Base-by-base conservation (phyloP, 2,113 vertebrate species). In the Tetrao urogallus region DNA sequence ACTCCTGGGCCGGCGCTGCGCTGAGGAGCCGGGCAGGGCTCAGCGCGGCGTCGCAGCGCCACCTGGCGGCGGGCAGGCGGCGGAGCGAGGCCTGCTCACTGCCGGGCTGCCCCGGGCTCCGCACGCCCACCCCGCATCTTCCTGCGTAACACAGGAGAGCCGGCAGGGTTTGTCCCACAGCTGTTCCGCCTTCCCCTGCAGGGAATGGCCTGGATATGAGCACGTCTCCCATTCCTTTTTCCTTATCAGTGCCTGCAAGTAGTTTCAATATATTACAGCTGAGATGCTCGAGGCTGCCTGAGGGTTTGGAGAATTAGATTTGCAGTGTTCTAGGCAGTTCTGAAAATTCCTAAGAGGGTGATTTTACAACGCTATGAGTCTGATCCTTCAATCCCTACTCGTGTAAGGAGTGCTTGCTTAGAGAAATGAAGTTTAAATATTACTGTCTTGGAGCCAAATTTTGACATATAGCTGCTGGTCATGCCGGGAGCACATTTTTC, bases 391-490 rank as follows among this genome's bases (percentile, higher is more conserved):
- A 95, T 94, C 82, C 86, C 80, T 90, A 74, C 92, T 84, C 67
- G 69, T 88, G 92, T 88, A 89, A 94, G 95, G 67, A 96, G 89
- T 4, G 21, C 94, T 91, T 93, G 91, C 89, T 91, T 83, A 89
- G 65, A 97, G 93, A 94, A 96, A 94, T 78, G 88, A 65, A 65
- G 90, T 78, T 94, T 84, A 87, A 94, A 82, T 77, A 89, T 72
- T 22, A 89, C 79, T 92, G 85, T 93, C 95, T 95, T 91, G 60
- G 75, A 94, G 94, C 91, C 96, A 96, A 92, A 83, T 94, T 93
- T 93, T 94, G 94, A 97, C 91, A 96, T 91, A 91, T 96, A 96
- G 94, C 95, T 94, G 93, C 91, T 94, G 94, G 94, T 61, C 93
- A 94, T 86, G 91, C 93, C 86, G 0, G 73, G 63, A 90, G 91